These are phyloP conservation scores for Pipistrellus nathusii DNA, from an alignment of 2,797 vertebrate genomes.

Conservation along the genomic window DNA sequence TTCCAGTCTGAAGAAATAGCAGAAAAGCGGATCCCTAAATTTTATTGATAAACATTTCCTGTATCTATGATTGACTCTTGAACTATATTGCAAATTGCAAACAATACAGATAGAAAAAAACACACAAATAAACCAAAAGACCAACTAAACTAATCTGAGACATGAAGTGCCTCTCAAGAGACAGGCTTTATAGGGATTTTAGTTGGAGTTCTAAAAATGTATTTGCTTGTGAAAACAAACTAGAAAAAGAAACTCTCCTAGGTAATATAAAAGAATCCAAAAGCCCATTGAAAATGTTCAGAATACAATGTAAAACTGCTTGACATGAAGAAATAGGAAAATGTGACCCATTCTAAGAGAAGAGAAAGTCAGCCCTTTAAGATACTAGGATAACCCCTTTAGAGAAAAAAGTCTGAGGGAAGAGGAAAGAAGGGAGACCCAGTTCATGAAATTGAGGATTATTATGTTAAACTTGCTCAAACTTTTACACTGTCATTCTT, in stretches of 20 bases:
- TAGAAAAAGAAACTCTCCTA: background rate
- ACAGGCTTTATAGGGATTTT: background rate
- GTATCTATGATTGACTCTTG: background rate
- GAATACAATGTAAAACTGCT: background rate
- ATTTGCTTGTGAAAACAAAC: background rate
- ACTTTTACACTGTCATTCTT: background rate
- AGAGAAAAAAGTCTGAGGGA: background rate
- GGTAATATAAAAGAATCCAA: background rate
- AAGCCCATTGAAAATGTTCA: background rate
- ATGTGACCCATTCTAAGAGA: background rate
- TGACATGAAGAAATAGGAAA: background rate
- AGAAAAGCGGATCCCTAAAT: background rate
- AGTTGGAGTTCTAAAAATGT: background rate
- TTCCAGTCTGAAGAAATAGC: background rate
- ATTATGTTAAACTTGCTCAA: background rate
- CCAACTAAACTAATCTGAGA: too few species aligned
- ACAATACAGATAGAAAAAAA: background rate
- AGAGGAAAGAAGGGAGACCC: background rate
- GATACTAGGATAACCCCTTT: background rate
- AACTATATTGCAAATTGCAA: background rate
- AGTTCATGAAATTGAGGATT: background rate
- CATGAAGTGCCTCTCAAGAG: background rate
- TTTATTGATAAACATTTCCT: background rate
- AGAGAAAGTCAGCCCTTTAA: background rate
- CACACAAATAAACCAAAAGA: background rate